These are phyloP conservation scores for Rhea pennata DNA, from an alignment of 2,113 vertebrate species.

Conservation along the genomic window DNA sequence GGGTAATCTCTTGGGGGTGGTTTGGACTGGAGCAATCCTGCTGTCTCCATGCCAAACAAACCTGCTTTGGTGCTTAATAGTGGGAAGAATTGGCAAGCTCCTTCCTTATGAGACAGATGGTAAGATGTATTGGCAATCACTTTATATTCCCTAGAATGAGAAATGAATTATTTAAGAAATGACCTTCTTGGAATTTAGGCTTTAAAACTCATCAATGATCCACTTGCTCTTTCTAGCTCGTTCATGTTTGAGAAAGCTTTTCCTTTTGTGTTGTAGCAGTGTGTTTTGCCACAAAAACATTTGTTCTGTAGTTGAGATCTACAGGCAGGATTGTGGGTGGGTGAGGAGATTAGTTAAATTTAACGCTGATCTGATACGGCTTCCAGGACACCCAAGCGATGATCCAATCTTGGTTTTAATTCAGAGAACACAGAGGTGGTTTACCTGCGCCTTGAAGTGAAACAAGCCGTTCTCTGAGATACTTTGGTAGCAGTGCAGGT, in stretches of 20 bases:
- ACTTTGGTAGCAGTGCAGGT: background rate
- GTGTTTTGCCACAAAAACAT: background rate
- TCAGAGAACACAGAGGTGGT: background rate
- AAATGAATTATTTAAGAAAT: conserved; percentile 14
- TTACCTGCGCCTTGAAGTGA: conserved; percentile 6
- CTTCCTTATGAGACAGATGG: background rate
- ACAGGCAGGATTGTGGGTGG: background rate
- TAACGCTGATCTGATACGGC: background rate
- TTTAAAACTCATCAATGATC: background rate
- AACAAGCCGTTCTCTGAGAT: background rate
- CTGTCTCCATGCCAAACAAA: background rate
- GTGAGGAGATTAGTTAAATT: conserved; percentile 3
- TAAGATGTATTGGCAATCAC: conserved; percentile 9
- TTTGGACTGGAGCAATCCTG: background rate
- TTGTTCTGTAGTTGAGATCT: background rate
- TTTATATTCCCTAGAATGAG: conserved; percentile 26
- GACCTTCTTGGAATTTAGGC: background rate
- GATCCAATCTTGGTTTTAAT: background rate
- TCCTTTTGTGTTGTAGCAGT: background rate
- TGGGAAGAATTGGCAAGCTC: background rate
- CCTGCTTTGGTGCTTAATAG: background rate
- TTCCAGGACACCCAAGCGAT: background rate
- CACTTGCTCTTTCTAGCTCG: background rate
- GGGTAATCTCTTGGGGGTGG: background rate
- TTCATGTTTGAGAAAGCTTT: background rate